Evolutionary conservation across 2,888 invertebrate species (phyloP), one percentile per base, ranked within the genome.

Genomic region (Meandrusa payeni): DNA sequence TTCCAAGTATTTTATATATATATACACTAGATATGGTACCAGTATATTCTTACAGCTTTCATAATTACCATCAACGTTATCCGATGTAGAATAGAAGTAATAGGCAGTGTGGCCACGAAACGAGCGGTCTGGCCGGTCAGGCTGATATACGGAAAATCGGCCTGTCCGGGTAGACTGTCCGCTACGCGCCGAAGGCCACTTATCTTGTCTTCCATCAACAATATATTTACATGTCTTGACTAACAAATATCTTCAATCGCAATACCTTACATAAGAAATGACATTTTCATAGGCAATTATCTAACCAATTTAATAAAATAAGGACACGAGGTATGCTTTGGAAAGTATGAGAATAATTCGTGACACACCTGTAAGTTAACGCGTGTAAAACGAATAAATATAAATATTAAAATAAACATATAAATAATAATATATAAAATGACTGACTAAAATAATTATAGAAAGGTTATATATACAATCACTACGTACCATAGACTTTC

Each of bases 121-220:
- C 54, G 66, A 64, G 66, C 75, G 57, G 73, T 54, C 75, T 81
- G 55, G 52, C 69, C 66, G 68, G 59, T 42, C 65, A 72, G 76
- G 69, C 65, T 76, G 77, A 72, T 61, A 3, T 22, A 43, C 31
- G 22, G 50, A 34, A 70, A 52, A 58, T 68, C 78, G 78, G 80
- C 80, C 81, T 82, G 82, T 82, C 78, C 80, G 79, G 77, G 77
- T 81, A 82, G 81, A 83, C 81, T 83, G 82, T 80, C 67, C 71
- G 54, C 63, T 69, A 58, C 68, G 54, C 28, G 28, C 34, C 44
- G 12, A 28, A 23, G 3, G 9, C 15, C 5, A 23, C n/a, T 9
- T 7, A 5, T 34, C 9, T 23, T 22, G 29, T 11, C 31, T 19
- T 22, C 23, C 10, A 7, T 31, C 15, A 39, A 31, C 29, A 39